phyloP scores from a whole-genome alignment of 1,140 invertebrate species.

The Ylistrum balloti region DNA sequence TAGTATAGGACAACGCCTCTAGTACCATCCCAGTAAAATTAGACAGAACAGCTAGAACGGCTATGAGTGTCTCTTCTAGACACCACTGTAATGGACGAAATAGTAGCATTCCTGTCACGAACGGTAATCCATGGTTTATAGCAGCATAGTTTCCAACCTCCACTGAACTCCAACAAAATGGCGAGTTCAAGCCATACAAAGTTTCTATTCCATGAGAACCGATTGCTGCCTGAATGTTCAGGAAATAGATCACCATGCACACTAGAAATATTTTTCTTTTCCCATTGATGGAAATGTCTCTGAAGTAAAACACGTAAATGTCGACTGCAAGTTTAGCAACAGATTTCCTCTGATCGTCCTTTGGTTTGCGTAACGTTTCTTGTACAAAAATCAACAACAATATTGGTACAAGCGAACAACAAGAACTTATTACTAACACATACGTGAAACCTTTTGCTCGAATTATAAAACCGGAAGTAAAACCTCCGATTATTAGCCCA shows the following conservation, averaged over 20 bases:
- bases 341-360: background rate
- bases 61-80: background rate
- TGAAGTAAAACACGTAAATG: background rate
- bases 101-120: background rate
- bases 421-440: background rate
- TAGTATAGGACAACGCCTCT: constrained; percentile 25
- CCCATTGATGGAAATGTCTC: background rate
- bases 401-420: background rate
- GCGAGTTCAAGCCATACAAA: background rate
- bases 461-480: constrained; percentile 46
- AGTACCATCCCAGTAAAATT: background rate
- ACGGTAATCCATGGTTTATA: background rate
- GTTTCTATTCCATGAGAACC: background rate
- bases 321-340: background rate
- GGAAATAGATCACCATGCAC: background rate
- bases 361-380: constrained; percentile 4
- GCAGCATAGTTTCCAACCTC: background rate
- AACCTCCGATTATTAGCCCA: background rate
- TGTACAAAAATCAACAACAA: constrained; percentile 45
- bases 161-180: background rate
- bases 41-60: constrained; percentile 1
- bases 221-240: background rate
- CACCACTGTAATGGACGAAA: background rate
- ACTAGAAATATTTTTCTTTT: background rate
- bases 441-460: constrained; percentile 32